phyloP scores from a whole-genome alignment of 2,797 vertebrate species.

The Alectoris magna region DNA sequence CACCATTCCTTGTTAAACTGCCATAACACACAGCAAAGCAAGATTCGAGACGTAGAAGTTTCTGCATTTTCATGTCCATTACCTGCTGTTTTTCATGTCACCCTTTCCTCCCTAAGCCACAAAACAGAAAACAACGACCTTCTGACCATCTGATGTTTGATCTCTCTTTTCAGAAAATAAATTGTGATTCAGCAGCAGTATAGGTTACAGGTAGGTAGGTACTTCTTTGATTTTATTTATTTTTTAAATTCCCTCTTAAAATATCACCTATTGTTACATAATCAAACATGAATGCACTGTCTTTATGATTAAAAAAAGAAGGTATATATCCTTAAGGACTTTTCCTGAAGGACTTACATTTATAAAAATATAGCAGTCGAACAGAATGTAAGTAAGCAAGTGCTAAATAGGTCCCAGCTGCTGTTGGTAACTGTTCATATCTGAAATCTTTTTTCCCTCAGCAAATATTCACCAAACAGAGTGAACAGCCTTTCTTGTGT shows the following conservation, averaged over 20 bases:
- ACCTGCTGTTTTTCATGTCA: background rate
- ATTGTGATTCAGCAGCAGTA: background rate
- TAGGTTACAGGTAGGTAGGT: background rate
- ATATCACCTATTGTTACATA: background rate
- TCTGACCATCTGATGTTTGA: background rate
- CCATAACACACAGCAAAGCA: background rate
- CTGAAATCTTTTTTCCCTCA: background rate
- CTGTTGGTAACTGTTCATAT: background rate
- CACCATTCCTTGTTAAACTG: background rate
- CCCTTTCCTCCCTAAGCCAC: background rate
- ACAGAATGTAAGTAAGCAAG: background rate
- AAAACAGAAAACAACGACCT: background rate
- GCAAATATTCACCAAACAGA: background rate
- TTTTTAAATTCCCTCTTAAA: background rate
- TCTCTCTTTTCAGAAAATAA: background rate
- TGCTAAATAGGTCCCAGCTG: background rate
- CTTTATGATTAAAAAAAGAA: background rate
- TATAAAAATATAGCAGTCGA: background rate
- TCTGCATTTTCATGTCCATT: background rate
- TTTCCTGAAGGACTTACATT: background rate
- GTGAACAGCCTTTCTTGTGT: background rate
- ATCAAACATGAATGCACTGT: background rate
- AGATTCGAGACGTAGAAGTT: background rate
- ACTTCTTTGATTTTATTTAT: too few species aligned
- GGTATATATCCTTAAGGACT: background rate